Conservation (phyloP, 1,140 invertebrate genomes). For the Drosophila simulans region DNA sequence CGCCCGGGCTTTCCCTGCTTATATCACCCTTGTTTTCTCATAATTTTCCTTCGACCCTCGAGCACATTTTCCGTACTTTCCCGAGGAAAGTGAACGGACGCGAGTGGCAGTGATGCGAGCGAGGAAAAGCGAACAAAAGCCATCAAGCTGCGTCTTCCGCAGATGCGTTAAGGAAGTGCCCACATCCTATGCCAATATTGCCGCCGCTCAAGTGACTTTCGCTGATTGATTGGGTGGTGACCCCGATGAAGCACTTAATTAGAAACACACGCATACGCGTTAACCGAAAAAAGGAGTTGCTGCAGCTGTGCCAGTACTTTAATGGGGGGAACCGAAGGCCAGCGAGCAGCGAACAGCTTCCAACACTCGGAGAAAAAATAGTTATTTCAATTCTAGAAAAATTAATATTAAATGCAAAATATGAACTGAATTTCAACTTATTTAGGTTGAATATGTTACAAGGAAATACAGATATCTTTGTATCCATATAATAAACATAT, state of each 20-base stretch:
- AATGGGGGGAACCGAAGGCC: constrained; percentile 15
- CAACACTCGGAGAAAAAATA: neutral
- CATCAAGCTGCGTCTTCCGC: constrained; percentile 5
- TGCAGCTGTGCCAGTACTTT: constrained; percentile 11
- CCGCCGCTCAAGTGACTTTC: constrained; percentile 18
- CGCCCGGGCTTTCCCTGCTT: neutral
- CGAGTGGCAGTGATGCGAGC: constrained; percentile 11
- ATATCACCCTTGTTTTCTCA: constrained; percentile 5
- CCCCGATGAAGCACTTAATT: constrained; percentile 22
- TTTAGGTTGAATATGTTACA: no score
- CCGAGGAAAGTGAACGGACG: constrained; percentile 7
- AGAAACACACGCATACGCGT: constrained; percentile 26
- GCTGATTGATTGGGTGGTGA: constrained; percentile 20
- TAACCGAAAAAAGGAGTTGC: constrained; percentile 5
- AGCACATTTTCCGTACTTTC: constrained; percentile 1
- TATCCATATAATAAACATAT: no score
- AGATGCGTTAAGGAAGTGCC: constrained; percentile 4
- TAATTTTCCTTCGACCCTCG: constrained; percentile 2
- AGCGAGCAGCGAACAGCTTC: neutral
- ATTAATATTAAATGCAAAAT: no score
- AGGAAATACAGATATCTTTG: no score
- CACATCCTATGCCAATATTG: constrained; percentile 3
- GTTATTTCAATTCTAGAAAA: no score
- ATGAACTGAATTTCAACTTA: no score
- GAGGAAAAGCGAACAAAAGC: constrained; percentile 10